Base-by-base conservation (phyloP, 2,888 invertebrate genomes). In the Sialis fuliginosa region DNA sequence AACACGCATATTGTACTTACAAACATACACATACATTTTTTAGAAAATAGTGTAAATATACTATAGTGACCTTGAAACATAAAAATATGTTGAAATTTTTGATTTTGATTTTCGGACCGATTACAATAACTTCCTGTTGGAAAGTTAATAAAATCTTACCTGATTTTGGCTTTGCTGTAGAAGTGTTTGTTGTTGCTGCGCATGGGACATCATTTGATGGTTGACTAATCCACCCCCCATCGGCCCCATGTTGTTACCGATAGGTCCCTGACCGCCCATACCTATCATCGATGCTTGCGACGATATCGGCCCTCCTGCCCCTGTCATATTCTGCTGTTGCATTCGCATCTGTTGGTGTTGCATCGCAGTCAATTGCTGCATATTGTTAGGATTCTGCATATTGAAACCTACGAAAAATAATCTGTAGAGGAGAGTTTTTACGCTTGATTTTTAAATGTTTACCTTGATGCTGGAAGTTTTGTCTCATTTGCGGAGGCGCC, bases 381-480 rank as follows among this genome's bases (percentile, higher is more conserved):
- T 54, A 33, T 55, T 48, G 6, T 9, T 12, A 12, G 43, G 37
- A 44, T 43, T 48, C 10, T 42, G 47, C 46, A 49, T 45, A 32
- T 50, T 51, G 33, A 47, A 52, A 46, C 52, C 53, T 52, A 44
- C 12, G 48, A 22, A 9, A 40, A 9, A 33, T 31, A 37, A 5
- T 9, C 6, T 32, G 31, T n/a, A 39, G 4, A 39, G 1, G 9
- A 45, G 30, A 12, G 8, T 10, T n/a, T 5, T 32, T 9, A 6
- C 10, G 8, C 1, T 13, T 30, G 9, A 46, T 41, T 8, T 22
- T 33, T 33, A 31, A 33, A 10, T 42, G 44, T 49, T 61, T 63
- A 60, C 67, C 63, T 57, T 68, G 65, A 50, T 67, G 70, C 54
- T 69, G 69, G 57, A 71, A 71, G 52, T 64, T 66, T 35, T 71